Base-by-base conservation (phyloP, 2,888 invertebrate species). In the Vanessa cardui region DNA sequence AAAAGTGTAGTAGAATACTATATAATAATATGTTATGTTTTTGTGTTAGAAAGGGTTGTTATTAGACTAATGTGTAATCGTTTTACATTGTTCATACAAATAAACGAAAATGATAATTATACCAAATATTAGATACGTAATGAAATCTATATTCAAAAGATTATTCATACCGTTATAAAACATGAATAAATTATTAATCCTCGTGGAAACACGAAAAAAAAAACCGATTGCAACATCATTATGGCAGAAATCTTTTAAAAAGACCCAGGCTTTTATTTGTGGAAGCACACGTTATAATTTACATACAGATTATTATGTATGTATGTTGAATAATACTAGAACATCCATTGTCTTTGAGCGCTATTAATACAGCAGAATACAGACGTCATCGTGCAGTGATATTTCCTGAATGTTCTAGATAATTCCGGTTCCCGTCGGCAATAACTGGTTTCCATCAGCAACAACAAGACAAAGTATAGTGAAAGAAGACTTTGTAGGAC, bases 391-490 rank as follows among this genome's bases (percentile, higher is more conserved):
- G 56, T 56, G 18, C 56, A 7, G 56, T 56, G 58, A 58, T 64
- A 64, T 64, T 58, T 64, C 58, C 58, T 47, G 58, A 64, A 58
- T 54, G 54, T 44, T 47, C 63, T 9, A 46, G 18, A 56, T 58
- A 45, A 58, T 47, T 31, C 63, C 56, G 33, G 33, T 56, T 58
- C 33, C 26, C 21, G 18, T 31, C 46, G 56, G 33, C 33, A 26
- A 33, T 39, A 26, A 56, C 63, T 46, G 54, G 56, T 45, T 63
- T 58, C 45, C 31, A 50, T 62, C 46, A n/a, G 58, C 18, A 39
- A 50, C 15, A 52, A 26, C 47, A 47, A 47, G 47, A 12, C 12
- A 20, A 15, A 21, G 26, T 52, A 18, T 20, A 49, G 52, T 21
- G 4, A 9, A 20, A 26, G 52, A 52, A 6, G 26, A 18, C 50